phyloP scores from a whole-genome alignment of 1,140 invertebrate species.

The Copidosoma floridanum region DNA sequence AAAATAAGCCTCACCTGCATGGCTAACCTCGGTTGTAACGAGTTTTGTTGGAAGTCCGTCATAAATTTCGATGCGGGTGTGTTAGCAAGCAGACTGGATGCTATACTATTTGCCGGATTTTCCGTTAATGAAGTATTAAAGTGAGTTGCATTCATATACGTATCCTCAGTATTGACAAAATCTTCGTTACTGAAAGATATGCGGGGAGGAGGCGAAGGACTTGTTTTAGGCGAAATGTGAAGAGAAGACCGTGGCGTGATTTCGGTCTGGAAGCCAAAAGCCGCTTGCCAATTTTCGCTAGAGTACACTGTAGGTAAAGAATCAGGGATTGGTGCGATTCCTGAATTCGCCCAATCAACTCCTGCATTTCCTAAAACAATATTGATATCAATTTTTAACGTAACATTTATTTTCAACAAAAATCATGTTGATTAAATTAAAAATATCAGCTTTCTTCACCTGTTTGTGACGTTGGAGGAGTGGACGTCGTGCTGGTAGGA shows the following conservation, averaged over 20 bases:
- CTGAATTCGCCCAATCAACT: conserved; percentile 56
- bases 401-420: no score
- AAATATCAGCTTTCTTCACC: conserved; percentile 36
- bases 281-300: conserved; percentile 61
- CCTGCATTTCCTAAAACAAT: conserved; percentile 6
- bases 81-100: conserved; percentile 43
- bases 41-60: conserved; percentile 56
- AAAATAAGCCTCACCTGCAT: conserved; percentile 41
- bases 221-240: conserved; percentile 42
- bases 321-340: conserved; percentile 57
- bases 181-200: conserved; percentile 48
- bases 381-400: not conserved
- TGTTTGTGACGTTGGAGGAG: conserved; percentile 44
- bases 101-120: conserved; percentile 35
- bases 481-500: conserved; percentile 42
- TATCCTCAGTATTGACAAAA: conserved; percentile 47
- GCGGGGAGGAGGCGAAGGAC: conserved; percentile 43
- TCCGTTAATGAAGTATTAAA: conserved; percentile 39
- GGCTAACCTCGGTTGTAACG: conserved; percentile 51
- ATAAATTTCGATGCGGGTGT: conserved; percentile 52
- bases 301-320: conserved; percentile 58
- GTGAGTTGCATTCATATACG: conserved; percentile 41
- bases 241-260: conserved; percentile 40
- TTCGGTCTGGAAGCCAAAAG: conserved; percentile 57
- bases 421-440: not conserved